These are phyloP conservation scores for Cottus gobio DNA, from an alignment of 2,113 vertebrate species.

Conservation along the genomic window DNA sequence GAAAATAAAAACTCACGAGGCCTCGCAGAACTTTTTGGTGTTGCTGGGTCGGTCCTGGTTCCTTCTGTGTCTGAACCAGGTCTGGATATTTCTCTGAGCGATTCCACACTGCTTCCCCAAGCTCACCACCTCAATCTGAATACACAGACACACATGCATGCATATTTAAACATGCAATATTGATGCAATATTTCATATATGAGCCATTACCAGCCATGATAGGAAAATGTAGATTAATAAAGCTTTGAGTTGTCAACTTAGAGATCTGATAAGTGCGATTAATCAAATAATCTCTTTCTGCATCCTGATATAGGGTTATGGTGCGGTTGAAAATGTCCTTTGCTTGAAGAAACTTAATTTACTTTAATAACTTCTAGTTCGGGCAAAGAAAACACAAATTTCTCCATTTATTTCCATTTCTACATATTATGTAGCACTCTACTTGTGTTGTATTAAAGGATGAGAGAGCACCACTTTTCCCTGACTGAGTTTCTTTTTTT, in stretches of 20 bases:
- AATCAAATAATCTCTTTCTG: neutral
- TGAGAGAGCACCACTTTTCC: neutral
- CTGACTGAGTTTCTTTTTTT: no score
- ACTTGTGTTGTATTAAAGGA: neutral
- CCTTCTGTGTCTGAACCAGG: constrained; percentile 89
- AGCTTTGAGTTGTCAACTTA: neutral
- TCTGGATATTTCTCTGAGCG: constrained; percentile 83
- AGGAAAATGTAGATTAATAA: neutral
- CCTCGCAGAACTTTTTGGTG: constrained; percentile 93
- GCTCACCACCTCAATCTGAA: constrained; percentile 75
- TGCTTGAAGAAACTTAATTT: constrained; percentile 27
- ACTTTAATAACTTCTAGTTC: neutral
- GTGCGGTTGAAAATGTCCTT: neutral
- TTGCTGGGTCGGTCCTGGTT: constrained; percentile 87
- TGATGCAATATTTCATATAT: constrained; percentile 7
- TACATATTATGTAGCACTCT: neutral
- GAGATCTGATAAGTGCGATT: constrained; percentile 7
- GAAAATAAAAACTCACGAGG: constrained; percentile 83
- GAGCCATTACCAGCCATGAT: neutral
- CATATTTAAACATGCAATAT: neutral
- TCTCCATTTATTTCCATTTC: neutral
- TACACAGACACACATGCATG: constrained; percentile 21
- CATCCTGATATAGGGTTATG: neutral
- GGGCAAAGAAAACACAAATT: neutral
- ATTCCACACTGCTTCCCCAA: constrained; percentile 87